Evolutionary conservation across 2,888 invertebrate species (phyloP), one percentile per base, ranked within the genome.

Genomic region (Thymelicus acteon): DNA sequence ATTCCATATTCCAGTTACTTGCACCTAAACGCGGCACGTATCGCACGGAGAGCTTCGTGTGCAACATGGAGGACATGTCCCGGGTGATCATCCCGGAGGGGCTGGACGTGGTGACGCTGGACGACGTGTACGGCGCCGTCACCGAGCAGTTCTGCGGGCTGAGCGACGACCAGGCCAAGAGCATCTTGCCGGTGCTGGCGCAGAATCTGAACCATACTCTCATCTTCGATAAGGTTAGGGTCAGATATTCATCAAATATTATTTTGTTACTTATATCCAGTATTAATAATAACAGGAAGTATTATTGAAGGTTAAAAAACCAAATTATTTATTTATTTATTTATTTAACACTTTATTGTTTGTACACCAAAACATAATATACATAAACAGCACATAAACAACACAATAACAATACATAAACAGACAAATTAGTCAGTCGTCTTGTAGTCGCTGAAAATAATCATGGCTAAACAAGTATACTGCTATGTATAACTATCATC

Each of bases 81-180:
- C 72, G 75, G 13, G 84, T 90, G 7, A 58, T 93, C 2, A 44
- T 77, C 0, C 90, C 90, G 0, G 76, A 76, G 0, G 72, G 83
- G 60, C 74, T 87, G 19, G 86, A 82, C 72, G 84, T 82, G 70
- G 88, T 89, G 48, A 81, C 86, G 0, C 73, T 78, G 0, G 90
- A 89, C 0, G 91, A 90, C 66, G 88, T 90, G 15, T 80, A 80
- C 24, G 87, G 81, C 0, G 90, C 90, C 12, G 84, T 94, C n/a
- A 83, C 85, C 6, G 87, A 89, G 0, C 90, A 92, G 80, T 88
- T 95, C 78, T 95, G 95, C 60, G 85, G 82, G 0, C 75, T 95
- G n/a, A 75, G 79, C 1, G 92, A 94, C 31, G 78, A 84, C 0
- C 84, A 82, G 8, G 90, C 86, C 0, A 90, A 91, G 79, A 86